Evolutionary conservation across 2,113 vertebrate genomes (phyloP).

Genomic region (Melanotaenia duboulayi): DNA sequence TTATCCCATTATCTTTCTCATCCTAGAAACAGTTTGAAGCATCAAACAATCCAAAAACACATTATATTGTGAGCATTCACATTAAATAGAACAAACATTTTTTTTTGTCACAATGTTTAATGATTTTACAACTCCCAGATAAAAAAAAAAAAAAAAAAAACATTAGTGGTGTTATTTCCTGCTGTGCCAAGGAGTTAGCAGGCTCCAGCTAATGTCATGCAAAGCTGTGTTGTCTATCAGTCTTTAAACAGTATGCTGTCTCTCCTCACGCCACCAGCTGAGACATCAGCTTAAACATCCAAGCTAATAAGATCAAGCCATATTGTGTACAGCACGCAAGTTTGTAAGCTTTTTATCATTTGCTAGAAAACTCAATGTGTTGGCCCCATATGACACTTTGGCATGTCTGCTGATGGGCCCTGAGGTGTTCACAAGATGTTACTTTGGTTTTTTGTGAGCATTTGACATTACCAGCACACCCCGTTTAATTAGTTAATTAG

Average conservation of each 20-base stretch:
- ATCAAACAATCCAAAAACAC: conserved; percentile 8
- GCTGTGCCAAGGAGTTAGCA: conserved; percentile 56
- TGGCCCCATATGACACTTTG: conserved; percentile 41
- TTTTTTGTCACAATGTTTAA: conserved; percentile 68
- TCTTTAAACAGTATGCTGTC: conserved; percentile 63
- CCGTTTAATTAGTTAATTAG: too few relatives aligned
- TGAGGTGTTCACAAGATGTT: conserved; percentile 37
- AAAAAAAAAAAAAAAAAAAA: conserved; percentile 69
- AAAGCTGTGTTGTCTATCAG: conserved; percentile 67
- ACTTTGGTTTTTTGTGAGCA: conserved; percentile 38
- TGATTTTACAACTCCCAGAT: conserved; percentile 62
- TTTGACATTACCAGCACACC: conserved; percentile 12
- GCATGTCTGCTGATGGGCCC: conserved; percentile 49
- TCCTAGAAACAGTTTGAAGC: conserved; percentile 51
- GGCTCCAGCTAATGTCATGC: conserved; percentile 59
- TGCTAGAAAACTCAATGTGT: conserved; percentile 51
- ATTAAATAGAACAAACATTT: conserved; percentile 49
- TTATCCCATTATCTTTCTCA: conserved; percentile 52
- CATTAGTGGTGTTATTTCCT: conserved; percentile 69
- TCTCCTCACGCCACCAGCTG: conserved; percentile 56
- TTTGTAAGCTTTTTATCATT: conserved; percentile 53
- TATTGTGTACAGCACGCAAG: conserved; percentile 12
- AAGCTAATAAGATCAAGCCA: conserved; percentile 25
- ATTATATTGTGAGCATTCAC: conserved; percentile 18
- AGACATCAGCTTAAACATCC: conserved; percentile 60